Conservation (phyloP, 2,797 vertebrate species). For the Sylvia borin region DNA sequence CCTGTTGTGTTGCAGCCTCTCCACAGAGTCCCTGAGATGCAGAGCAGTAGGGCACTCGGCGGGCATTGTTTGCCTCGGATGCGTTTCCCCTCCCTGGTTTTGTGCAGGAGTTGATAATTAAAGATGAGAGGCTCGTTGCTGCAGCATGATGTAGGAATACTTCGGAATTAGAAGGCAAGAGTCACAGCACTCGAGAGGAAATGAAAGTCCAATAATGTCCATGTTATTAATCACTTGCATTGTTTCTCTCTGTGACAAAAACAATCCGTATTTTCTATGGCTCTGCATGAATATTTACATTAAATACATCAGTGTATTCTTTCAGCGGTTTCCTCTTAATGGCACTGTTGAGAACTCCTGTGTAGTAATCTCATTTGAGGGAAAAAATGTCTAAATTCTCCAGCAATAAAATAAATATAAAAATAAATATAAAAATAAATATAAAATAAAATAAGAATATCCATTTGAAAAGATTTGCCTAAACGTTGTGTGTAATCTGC, state of each 20-base stretch:
- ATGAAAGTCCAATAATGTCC: constrained; percentile 44
- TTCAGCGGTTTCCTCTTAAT: constrained; percentile 4
- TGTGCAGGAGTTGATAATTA: constrained; percentile 29
- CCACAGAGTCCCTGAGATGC: neutral
- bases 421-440: neutral
- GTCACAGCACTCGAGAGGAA: constrained; percentile 19
- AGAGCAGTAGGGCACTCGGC: neutral
- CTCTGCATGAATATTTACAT: constrained; percentile 14
- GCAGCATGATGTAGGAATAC: neutral
- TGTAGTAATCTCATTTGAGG: neutral
- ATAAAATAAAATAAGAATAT: neutral
- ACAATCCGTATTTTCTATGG: constrained; percentile 8
- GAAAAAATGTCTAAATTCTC: neutral
- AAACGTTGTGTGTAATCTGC: neutral
- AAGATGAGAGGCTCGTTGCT: constrained; percentile 26
- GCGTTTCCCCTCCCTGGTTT: neutral
- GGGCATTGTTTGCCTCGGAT: neutral
- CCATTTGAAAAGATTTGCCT: neutral
- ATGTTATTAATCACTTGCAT: constrained; percentile 18
- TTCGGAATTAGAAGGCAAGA: constrained; percentile 28
- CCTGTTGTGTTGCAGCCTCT: constrained; percentile 41
- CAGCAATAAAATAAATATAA: too few species aligned
- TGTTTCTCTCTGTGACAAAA: constrained; percentile 38
- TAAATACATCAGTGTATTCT: neutral
- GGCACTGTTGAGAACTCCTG: neutral